Conservation (phyloP, 2,797 vertebrate genomes). For the Tauraco hartlaubi region DNA sequence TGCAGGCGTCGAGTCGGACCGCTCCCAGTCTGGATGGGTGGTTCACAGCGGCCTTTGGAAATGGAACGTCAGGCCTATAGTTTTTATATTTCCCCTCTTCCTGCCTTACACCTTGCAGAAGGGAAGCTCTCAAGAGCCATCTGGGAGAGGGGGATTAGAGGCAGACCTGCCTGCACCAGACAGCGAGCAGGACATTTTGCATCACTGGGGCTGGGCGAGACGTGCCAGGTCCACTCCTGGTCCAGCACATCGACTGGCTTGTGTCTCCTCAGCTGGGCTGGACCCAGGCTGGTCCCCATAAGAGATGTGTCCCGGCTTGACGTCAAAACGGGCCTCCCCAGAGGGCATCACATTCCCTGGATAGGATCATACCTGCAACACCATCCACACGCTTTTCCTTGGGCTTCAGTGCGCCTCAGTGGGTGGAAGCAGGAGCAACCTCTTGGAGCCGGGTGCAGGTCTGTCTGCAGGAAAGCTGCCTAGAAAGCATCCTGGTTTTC, state of each 20-base stretch:
- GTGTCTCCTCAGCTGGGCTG: not conserved
- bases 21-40: not conserved
- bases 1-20: not conserved
- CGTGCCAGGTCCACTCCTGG: not conserved
- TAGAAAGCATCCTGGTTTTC: not conserved
- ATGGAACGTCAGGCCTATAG: not conserved
- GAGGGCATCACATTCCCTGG: not conserved
- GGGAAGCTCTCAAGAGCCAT: not conserved
- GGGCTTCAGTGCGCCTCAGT: not conserved
- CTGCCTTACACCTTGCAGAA: not conserved
- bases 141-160: not conserved
- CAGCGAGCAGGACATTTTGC: not conserved
- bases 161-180: not conserved
- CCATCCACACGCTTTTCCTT: not conserved
- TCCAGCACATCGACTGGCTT: fast-evolving
- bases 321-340: fast-evolving
- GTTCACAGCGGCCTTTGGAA: not conserved
- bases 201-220: not conserved
- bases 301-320: not conserved
- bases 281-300: too few relatives aligned
- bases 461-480: not conserved
- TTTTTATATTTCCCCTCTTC: not conserved
- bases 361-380: fast-evolving
- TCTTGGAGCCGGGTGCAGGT: not conserved
- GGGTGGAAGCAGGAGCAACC: not conserved